A percentile compares a stretch with the other conserved stretches of the same genome.
These are phyloP conservation scores for Lycophotia porphyrea DNA, from an alignment of 2,888 invertebrate genomes.

Conservation along the genomic window DNA sequence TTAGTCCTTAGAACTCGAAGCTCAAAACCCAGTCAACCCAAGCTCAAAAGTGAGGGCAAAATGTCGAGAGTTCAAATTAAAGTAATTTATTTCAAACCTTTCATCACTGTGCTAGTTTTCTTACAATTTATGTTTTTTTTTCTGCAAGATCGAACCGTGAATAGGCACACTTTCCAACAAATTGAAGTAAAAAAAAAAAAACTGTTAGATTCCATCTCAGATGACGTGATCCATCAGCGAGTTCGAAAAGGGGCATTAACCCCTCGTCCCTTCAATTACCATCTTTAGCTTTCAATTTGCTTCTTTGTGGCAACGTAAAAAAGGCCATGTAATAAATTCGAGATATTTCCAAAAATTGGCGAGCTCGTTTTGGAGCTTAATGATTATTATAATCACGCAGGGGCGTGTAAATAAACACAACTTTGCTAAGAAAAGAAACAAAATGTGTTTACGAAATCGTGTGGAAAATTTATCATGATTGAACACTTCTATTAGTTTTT, in stretches of 20 bases:
- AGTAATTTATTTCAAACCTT: conserved; percentile 22
- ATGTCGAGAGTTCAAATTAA: conserved; percentile 15
- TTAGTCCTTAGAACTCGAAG: not conserved
- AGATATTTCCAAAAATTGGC: conserved; percentile 69
- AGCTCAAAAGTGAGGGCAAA: conserved; percentile 9
- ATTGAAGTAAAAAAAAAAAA: conserved; percentile 73
- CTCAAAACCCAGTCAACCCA: not conserved
- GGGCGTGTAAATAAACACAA: conserved; percentile 25
- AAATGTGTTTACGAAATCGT: conserved; percentile 16
- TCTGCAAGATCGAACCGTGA: conserved; percentile 38
- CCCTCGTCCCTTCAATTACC: conserved; percentile 88
- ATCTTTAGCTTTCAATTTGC: conserved; percentile 89
- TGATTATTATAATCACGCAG: conserved; percentile 45
- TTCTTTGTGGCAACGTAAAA: conserved; percentile 82
- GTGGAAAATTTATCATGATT: not conserved
- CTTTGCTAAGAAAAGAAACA: not conserved
- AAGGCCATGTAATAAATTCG: conserved; percentile 80
- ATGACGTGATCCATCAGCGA: conserved; percentile 87
- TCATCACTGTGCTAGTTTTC: conserved; percentile 15
- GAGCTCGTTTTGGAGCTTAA: conserved; percentile 43
- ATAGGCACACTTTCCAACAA: conserved; percentile 58
- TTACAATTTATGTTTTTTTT: conserved; percentile 27
- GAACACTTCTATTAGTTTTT: conserved; percentile 10
- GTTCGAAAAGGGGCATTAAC: conserved; percentile 84
- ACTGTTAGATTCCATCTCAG: conserved; percentile 79